phyloP scores from a whole-genome alignment of 2,797 vertebrate genomes.

The Eulemur albifrons region DNA sequence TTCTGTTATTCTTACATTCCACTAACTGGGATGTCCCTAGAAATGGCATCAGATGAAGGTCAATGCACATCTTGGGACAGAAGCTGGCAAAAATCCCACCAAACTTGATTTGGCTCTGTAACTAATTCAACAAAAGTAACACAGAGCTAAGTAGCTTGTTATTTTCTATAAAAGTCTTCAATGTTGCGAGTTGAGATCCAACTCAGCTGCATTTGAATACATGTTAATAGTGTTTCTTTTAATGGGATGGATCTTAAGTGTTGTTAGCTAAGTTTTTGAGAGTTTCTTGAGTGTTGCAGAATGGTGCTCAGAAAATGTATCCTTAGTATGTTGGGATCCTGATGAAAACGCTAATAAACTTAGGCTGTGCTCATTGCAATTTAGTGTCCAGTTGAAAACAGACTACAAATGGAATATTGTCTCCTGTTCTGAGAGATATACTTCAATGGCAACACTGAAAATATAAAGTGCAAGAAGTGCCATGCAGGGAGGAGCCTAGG shows the following conservation, averaged over 20 bases:
- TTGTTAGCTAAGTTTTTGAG: constrained; percentile 39
- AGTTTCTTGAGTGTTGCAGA: constrained; percentile 41
- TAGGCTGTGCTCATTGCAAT: background rate
- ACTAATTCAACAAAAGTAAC: background rate
- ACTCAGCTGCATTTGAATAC: background rate
- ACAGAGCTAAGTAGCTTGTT: background rate
- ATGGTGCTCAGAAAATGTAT: constrained; percentile 43
- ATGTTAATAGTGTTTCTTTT: background rate
- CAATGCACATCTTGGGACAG: background rate
- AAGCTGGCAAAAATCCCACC: background rate
- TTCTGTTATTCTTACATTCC: background rate
- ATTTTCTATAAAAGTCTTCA: constrained; percentile 14
- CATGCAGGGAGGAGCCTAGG: background rate
- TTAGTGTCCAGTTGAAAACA: background rate
- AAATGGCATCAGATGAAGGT: background rate
- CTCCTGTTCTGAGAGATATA: background rate
- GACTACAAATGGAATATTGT: background rate
- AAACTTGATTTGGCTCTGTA: background rate
- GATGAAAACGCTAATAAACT: background rate
- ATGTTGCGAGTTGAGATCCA: background rate
- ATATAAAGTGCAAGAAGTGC: background rate
- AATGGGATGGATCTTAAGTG: constrained; percentile 17
- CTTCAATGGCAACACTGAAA: background rate
- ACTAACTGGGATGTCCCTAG: background rate
- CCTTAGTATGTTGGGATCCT: background rate